Percentiles rank a stretch among this genome's conserved stretches.
Evolutionary conservation across 2,797 vertebrate genomes (phyloP).

Genomic region (Petrocephalus schoutedeni): DNA sequence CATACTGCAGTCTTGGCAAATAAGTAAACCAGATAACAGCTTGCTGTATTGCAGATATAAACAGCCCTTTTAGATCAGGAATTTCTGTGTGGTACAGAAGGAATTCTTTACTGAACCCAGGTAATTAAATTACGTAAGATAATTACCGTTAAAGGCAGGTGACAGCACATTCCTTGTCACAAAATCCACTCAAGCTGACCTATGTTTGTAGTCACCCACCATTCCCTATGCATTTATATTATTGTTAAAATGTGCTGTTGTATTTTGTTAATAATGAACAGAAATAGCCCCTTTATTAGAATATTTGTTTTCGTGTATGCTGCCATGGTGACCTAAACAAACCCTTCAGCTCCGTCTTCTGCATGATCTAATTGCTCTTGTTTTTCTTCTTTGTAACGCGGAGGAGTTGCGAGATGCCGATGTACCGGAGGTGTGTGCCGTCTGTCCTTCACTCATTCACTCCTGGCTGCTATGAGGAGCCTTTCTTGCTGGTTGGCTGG

Average conservation of each 20-base stretch:
- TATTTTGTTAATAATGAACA: not conserved
- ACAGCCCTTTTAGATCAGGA: not conserved
- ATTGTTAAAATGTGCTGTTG: not conserved
- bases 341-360: not conserved
- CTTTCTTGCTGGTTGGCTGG: not conserved
- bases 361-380: not conserved
- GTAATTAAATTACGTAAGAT: not conserved
- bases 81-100: not conserved
- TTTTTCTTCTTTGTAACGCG: not conserved
- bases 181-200: constrained; percentile 25
- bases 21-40: constrained; percentile 29
- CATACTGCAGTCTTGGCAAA: not conserved
- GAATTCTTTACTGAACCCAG: not conserved
- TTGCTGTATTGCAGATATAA: not conserved
- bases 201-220: constrained; percentile 15
- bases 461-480: not conserved
- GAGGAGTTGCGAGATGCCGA: not conserved
- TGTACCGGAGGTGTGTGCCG: not conserved
- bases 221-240: not conserved
- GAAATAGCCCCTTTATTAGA: not conserved
- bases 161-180: not conserved
- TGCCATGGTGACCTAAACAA: not conserved
- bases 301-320: not conserved
- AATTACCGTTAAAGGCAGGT: constrained; percentile 4
- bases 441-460: not conserved